Evolutionary conservation across 2,888 invertebrate genomes (phyloP).

Genomic region (Drosophila multiciliata): DNA sequence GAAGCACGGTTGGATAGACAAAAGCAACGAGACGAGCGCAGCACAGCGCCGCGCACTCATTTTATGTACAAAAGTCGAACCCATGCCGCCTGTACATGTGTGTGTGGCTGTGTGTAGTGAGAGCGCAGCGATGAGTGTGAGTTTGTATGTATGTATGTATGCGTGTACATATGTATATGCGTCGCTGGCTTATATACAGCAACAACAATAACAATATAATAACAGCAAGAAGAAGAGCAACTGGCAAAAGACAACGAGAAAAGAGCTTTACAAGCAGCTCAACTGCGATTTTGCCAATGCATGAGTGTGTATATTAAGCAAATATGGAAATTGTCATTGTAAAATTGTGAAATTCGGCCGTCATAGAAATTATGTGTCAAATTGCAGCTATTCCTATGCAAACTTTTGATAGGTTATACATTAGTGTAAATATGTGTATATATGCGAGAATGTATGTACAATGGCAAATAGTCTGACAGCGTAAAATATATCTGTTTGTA

Average conservation of each 20-base stretch:
- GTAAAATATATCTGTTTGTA: slow-evolving; percentile 6
- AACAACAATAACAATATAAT: slow-evolving; percentile 24
- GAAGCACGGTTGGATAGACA: slow-evolving; percentile 75
- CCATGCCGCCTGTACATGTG: slow-evolving; percentile 22
- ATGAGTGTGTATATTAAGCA: slow-evolving; percentile 26
- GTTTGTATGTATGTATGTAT: slow-evolving; percentile 13
- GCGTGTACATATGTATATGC: slow-evolving; percentile 21
- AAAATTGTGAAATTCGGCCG: slow-evolving; percentile 54
- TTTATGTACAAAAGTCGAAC: slow-evolving; percentile 72
- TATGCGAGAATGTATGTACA: not conserved
- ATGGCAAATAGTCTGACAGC: not conserved
- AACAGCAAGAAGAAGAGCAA: slow-evolving; percentile 41
- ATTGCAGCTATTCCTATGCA: slow-evolving; percentile 21
- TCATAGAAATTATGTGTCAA: slow-evolving; percentile 30
- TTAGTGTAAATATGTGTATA: not conserved
- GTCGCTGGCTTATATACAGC: slow-evolving; percentile 41
- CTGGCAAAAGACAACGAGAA: slow-evolving; percentile 36
- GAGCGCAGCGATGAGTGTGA: not conserved
- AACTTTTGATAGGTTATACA: slow-evolving; percentile 1
- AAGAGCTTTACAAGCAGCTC: slow-evolving; percentile 55
- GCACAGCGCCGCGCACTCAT: slow-evolving; percentile 45
- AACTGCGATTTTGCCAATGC: slow-evolving; percentile 46
- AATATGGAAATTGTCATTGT: slow-evolving; percentile 53
- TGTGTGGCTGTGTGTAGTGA: slow-evolving; percentile 3
- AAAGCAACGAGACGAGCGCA: slow-evolving; percentile 63